Evolutionary conservation across 2,797 vertebrate genomes (phyloP).

Genomic region (Graptemys geographica): DNA sequence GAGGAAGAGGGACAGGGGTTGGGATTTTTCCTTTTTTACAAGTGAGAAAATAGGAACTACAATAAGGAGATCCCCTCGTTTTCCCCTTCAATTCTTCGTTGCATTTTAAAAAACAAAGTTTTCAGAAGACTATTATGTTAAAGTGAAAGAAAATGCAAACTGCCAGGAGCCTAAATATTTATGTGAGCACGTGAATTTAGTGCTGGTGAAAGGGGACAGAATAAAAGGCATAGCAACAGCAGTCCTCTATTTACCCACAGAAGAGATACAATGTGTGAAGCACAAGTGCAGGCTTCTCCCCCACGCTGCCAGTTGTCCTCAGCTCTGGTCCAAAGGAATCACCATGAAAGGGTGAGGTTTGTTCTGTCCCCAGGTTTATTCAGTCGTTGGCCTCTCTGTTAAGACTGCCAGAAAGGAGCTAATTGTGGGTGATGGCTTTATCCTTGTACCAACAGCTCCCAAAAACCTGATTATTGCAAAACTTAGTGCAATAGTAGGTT

Average conservation of each 20-base stretch:
- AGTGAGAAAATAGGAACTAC: background rate
- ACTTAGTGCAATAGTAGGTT: background rate
- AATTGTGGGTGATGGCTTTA: background rate
- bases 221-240: background rate
- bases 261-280: background rate
- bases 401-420: conserved; percentile 11
- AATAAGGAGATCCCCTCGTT: background rate
- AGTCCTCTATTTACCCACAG: background rate
- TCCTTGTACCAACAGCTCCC: conserved; percentile 60
- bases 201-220: background rate
- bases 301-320: background rate
- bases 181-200: accelerated
- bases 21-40: background rate
- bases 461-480: conserved; percentile 52
- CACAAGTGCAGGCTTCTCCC: background rate
- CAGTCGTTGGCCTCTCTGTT: background rate
- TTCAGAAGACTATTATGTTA: background rate
- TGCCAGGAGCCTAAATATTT: background rate
- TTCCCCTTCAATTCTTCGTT: background rate
- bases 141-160: background rate
- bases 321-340: background rate
- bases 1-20: background rate
- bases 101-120: background rate
- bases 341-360: background rate
- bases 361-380: too few relatives aligned